Evolutionary conservation across 1,140 invertebrate genomes (phyloP), one percentile per base, ranked within the genome.

Genomic region (Drosophila novamexicana): DNA sequence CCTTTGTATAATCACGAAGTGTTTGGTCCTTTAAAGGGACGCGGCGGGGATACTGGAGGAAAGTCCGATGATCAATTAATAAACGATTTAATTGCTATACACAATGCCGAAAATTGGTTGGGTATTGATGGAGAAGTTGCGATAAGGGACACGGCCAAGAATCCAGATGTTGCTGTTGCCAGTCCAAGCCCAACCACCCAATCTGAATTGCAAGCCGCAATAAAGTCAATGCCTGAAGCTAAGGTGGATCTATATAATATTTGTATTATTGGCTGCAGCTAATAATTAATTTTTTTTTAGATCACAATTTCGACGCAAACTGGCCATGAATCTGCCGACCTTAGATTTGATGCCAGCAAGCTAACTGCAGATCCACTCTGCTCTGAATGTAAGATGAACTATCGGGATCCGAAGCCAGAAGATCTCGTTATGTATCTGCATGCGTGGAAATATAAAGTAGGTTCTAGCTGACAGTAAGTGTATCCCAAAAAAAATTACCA

Each of bases 401-500:
- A 97, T 93, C 93, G 96, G 47, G 98, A 99, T 93, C 98, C 98
- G 0, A 96, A 96, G 64, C 96, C 97, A 0, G 95, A 96, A 70
- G 97, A 99, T 91, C 94, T 99, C 16, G 96, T 98, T 56, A 98
- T 99, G 97, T 99, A 98, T 93, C 94, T 99, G 22, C 98, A 99
- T 93, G 98, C 98, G 32, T 97, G 97, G 95, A 96, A 96, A 90
- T 99, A 98, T 92, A 96, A 96, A 93, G 96, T 95, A 7, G 3
- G 61, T 18, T 1, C 4, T 0, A 29, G 4, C 22, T 29, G 22
- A 29, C 22, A 29, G 0, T 29, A 29, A 4, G 22, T 29, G 22
- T 29, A 5, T 29, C 4, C 4, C 1, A 18, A 22, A 53, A 3
- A 39, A 22, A 18, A 2, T 57, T 14, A 14, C 14, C 14, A 14